Conservation (phyloP, 2,888 invertebrate genomes). For the Tridacna gigas region DNA sequence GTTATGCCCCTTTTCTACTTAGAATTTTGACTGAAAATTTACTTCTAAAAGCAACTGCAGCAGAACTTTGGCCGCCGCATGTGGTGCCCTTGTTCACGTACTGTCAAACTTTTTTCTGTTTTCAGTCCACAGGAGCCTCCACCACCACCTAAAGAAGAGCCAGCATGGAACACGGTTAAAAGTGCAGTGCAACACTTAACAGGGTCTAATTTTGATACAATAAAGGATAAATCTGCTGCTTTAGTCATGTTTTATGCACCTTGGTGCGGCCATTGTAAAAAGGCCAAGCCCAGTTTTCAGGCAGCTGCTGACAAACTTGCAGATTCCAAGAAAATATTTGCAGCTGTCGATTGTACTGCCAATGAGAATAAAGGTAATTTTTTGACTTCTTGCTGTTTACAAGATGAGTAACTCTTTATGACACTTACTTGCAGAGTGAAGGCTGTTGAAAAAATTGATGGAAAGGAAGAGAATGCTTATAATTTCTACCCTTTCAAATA, state of each 20-base stretch:
- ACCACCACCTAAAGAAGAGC: constrained; percentile 89
- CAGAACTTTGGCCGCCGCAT: too few species aligned
- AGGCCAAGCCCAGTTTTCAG: constrained; percentile 93
- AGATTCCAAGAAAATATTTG: constrained; percentile 88
- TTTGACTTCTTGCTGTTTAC: background rate
- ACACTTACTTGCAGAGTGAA: background rate
- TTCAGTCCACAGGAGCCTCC: constrained; percentile 90
- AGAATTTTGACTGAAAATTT: too few species aligned
- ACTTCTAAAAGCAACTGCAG: too few species aligned
- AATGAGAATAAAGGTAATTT: constrained; percentile 64
- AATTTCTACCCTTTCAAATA: background rate
- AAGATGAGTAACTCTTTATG: background rate
- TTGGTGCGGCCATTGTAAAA: constrained; percentile 96
- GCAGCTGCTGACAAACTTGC: constrained; percentile 90
- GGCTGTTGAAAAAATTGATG: background rate
- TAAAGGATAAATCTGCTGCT: constrained; percentile 92
- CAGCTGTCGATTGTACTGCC: constrained; percentile 91
- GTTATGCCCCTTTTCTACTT: too few species aligned
- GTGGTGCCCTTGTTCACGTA: too few species aligned
- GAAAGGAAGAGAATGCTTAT: background rate
- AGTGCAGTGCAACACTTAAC: constrained; percentile 91
- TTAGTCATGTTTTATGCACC: constrained; percentile 96
- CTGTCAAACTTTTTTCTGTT: too few species aligned
- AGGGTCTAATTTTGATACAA: constrained; percentile 89
- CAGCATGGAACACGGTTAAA: constrained; percentile 90